Base-by-base conservation (phyloP, 2,888 invertebrate species). In the Oscheius onirici region DNA sequence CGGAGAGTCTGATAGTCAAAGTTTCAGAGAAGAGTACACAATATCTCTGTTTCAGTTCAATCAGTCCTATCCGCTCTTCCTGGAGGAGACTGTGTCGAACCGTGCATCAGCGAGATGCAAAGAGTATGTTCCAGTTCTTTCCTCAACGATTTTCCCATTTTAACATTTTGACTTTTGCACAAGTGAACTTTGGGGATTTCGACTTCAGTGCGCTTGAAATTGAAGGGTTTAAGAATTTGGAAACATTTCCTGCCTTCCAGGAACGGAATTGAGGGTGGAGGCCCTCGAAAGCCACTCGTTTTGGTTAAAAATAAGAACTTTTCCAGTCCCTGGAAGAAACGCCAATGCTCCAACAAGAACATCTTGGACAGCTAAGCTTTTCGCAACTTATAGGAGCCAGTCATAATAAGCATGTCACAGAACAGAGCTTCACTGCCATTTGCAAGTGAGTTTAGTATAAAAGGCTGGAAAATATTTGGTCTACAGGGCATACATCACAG, bases 81-180 rank as follows among this genome's bases (percentile, higher is more conserved):
- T 1, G 78, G 76, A 3, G 78, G 77, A 22, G 73, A 79, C 63
- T 78, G 78, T 54, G 74, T 79, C 10, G 79, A 81, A 52, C 79
- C 79, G 40, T 79, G 81, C 52, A 81, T 79, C 43, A 75, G 73
- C 2, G 78, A 78, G 58, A 81, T 81, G 79, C 79, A 81, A 58
- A 71, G 77, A 78, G 81, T 81, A 68, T 65, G 49, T 26, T 46
- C 17, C 26, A 1, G 20, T 43, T 13, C 13, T 8, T 43, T 43
- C 43, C 10, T 54, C 26, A 24, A 51, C n/a, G n/a, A 51, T 52
- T 20, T 22, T 52, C 22, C 20, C 3, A 17, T 17, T 5, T 43
- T 28, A 13, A 28, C 17, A 52, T 54, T 26, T 52, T 34, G 49
- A 49, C 63, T 71, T 15, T 41, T 41, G 28, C 3, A 17, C 46